Evolutionary conservation across 2,113 vertebrate genomes (phyloP), one percentile per base, ranked within the genome.

Genomic region (Labrus mixtus): DNA sequence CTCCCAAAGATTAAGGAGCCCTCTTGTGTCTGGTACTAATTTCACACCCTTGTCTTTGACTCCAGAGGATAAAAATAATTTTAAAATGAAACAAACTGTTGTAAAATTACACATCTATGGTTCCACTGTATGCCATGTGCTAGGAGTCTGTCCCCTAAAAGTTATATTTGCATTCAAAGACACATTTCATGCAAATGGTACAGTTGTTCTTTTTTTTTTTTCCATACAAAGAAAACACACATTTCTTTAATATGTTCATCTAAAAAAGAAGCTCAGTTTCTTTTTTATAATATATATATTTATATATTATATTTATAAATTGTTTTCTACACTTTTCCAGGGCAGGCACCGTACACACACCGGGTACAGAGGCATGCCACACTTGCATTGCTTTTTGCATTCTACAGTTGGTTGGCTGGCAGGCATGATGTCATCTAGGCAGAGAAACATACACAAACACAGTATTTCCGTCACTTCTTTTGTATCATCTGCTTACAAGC

Each of bases 371-470:
- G 91, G 91, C 96, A 96, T 96, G 96, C 96, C 95, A 88, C 93
- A 95, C 92, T 97, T 96, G 96, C 96, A 96, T 95, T 94, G 92
- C 89, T 94, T 94, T 87, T 96, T 97, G 96, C 96, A 95, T 96
- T 95, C 94, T 95, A 95, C 95, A 93, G 93, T 93, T 96, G 94
- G 83, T 88, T 86, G 86, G 87, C 83, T 86, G 87, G 94, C 95
- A 93, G 92, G 95, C 94, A 81, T 93, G 94, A 94, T 93, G 94
- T 95, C 93, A 94, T 94, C 91, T 89, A 94, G 95, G 94, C 95
- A 93, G 79, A 19, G 4, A 17, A 4, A 15, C 46, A 6, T n/a
- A 51, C 76, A 73, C 75, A 67, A 41, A 55, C 48, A 57, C 60
- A 46, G 10, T 41, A 33, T 36, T 13, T 69, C 16, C 58, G 50